These are phyloP conservation scores for Pseudoatta argentina DNA, from an alignment of 1,140 invertebrate species.

Conservation along the genomic window DNA sequence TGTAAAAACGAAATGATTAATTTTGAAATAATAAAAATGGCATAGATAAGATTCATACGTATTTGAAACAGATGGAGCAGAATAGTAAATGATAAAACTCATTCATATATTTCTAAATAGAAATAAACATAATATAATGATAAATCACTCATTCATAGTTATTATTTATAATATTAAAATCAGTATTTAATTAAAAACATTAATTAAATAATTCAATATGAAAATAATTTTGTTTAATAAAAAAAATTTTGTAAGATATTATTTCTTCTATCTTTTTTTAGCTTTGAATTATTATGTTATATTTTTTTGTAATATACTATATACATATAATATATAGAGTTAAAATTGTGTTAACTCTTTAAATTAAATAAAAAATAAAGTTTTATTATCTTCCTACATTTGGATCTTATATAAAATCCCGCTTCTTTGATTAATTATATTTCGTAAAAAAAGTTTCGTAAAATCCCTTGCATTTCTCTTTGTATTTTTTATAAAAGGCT, in stretches of 20 bases:
- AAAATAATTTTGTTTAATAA: neutral
- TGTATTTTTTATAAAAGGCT: neutral
- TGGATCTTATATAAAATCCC: neutral
- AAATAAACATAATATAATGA: neutral
- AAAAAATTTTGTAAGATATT: neutral
- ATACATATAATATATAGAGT: neutral
- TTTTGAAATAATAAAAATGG: neutral
- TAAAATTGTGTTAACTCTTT: neutral
- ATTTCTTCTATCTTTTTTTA: neutral
- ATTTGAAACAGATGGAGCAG: neutral
- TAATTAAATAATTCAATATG: neutral
- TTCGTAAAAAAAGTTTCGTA: neutral
- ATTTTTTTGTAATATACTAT: neutral
- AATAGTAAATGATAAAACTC: neutral
- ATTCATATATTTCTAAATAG: neutral
- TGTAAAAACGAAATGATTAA: neutral
- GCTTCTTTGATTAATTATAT: neutral
- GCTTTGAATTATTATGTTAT: neutral
- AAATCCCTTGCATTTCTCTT: neutral
- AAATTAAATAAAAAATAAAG: neutral
- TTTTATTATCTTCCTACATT: neutral
- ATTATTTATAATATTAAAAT: slow-evolving; percentile 5
- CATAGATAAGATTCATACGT: neutral
- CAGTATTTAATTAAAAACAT: no score
- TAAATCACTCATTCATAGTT: neutral